Conservation (phyloP, 2,113 vertebrate species). For the Chaetops frenatus region DNA sequence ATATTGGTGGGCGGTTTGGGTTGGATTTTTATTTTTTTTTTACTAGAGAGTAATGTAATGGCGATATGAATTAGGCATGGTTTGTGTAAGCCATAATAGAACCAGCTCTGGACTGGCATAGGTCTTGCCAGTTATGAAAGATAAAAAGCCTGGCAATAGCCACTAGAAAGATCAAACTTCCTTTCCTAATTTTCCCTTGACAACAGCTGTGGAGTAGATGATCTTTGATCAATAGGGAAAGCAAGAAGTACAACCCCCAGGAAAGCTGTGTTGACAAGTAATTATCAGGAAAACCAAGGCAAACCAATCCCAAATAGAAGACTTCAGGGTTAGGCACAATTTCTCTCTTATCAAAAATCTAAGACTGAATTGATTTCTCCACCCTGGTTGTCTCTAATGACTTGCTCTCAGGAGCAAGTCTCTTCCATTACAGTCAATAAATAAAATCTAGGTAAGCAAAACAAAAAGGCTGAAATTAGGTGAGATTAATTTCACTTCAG, state of each 20-base stretch:
- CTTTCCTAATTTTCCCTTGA: neutral
- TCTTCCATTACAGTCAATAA: neutral
- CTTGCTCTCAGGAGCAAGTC: neutral
- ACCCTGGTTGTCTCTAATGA: neutral
- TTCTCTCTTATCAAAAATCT: neutral
- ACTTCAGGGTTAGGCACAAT: neutral
- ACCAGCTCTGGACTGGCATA: neutral
- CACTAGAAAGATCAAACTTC: neutral
- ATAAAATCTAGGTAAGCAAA: neutral
- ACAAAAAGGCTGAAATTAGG: neutral
- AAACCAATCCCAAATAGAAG: neutral
- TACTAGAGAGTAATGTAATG: neutral
- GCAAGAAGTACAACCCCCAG: neutral
- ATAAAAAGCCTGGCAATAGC: neutral
- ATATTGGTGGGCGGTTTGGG: neutral
- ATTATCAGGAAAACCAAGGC: neutral
- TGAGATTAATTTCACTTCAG: neutral
- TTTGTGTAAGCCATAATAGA: neutral
- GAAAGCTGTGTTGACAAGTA: neutral
- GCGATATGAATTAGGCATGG: neutral
- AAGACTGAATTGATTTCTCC: neutral
- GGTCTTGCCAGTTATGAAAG: neutral
- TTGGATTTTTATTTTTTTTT: neutral
- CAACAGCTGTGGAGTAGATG: neutral
- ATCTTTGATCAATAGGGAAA: neutral